Evolutionary conservation across 2,797 vertebrate species (phyloP).

Genomic region (Hapalemur alaotrensis): DNA sequence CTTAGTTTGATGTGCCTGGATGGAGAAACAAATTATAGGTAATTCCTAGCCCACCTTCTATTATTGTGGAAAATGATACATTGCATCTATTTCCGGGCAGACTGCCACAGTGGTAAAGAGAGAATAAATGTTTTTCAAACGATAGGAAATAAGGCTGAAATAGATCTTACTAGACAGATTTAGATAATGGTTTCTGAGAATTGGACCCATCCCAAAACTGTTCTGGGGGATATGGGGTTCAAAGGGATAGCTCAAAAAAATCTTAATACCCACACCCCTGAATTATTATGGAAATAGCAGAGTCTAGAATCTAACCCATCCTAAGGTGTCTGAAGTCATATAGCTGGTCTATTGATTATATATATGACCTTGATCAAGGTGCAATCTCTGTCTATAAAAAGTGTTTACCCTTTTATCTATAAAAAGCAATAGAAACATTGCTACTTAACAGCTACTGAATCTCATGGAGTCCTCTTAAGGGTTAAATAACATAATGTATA

Average conservation of each 20-base stretch:
- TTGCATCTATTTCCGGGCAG: conserved; percentile 66
- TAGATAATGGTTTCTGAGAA: conserved; percentile 61
- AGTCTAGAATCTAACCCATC: not conserved
- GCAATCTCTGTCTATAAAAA: not conserved
- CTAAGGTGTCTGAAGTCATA: not conserved
- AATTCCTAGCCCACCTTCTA: conserved; percentile 70
- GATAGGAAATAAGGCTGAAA: conserved; percentile 71
- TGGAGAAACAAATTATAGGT: conserved; percentile 84
- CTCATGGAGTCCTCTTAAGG: not conserved
- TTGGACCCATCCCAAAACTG: not conserved
- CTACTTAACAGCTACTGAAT: not conserved
- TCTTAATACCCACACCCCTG: not conserved
- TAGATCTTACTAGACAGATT: conserved; percentile 61
- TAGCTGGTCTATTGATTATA: not conserved
- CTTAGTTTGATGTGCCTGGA: conserved; percentile 83
- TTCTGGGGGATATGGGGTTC: not conserved
- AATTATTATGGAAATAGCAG: conserved; percentile 21
- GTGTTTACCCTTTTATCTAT: not conserved
- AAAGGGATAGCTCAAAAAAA: not conserved
- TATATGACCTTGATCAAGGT: conserved; percentile 16
- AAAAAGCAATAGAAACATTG: not conserved
- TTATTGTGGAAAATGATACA: conserved; percentile 77
- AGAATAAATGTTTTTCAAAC: conserved; percentile 79
- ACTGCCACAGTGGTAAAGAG: conserved; percentile 69
- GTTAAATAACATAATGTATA: not conserved